Conservation (phyloP, 1,140 invertebrate species). For the Pantala flavescens region DNA sequence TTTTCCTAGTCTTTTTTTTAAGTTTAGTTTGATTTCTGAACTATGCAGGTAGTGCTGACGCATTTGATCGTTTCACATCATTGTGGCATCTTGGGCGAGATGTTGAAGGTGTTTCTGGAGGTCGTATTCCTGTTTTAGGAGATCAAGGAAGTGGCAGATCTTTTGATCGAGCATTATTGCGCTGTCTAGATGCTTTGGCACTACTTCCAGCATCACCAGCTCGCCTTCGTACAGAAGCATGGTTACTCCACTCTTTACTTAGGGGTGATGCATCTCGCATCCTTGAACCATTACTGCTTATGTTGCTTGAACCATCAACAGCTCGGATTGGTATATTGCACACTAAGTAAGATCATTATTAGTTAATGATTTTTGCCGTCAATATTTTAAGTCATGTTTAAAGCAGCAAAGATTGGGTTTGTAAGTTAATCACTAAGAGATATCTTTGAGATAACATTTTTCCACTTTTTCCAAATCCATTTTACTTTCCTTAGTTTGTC, state of each 20-base stretch:
- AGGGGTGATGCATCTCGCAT: conserved; percentile 66
- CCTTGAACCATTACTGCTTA: conserved; percentile 65
- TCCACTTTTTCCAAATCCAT: no score
- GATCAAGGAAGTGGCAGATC: neutral
- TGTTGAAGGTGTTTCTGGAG: conserved; percentile 31
- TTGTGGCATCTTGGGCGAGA: conserved; percentile 73
- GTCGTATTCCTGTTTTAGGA: conserved; percentile 21
- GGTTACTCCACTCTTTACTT: conserved; percentile 60
- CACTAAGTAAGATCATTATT: conserved; percentile 32
- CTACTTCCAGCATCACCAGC: conserved; percentile 28
- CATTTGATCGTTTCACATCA: conserved; percentile 62
- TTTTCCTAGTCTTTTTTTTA: no score
- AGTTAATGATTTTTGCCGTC: neutral
- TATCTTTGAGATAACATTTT: no score
- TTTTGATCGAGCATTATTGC: neutral
- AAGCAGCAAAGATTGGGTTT: neutral
- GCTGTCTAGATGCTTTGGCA: neutral
- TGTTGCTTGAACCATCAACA: conserved; percentile 70
- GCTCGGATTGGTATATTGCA: conserved; percentile 77
- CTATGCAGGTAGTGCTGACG: conserved; percentile 32
- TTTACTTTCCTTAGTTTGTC: no score
- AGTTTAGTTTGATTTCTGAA: no score
- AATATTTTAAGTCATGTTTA: neutral
- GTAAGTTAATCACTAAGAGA: no score
- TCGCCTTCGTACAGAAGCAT: conserved; percentile 57